phyloP scores from a whole-genome alignment of 2,888 invertebrate genomes.

The Dasysyrphus tricinctus region DNA sequence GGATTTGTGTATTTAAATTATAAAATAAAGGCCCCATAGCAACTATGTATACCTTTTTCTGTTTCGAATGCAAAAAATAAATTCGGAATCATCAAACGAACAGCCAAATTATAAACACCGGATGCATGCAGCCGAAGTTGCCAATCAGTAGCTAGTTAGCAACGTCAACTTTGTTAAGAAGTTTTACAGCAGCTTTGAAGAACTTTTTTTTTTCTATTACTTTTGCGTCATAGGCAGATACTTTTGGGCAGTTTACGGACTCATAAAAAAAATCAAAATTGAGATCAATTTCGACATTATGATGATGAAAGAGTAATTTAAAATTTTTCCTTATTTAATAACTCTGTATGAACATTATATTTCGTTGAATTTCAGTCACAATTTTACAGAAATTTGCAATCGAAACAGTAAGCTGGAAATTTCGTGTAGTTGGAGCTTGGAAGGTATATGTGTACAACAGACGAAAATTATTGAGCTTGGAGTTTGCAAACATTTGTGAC shows the following conservation, averaged over 20 bases:
- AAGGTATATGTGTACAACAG: no score
- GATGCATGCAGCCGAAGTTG: slow-evolving; percentile 40
- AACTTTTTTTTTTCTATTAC: slow-evolving; percentile 3
- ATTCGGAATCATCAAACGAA: slow-evolving; percentile 26
- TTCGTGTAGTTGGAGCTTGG: no score
- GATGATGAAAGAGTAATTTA: not conserved
- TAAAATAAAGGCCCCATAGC: slow-evolving; percentile 41
- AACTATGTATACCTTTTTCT: no score
- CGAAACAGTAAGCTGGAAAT: no score
- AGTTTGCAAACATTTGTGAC: no score
- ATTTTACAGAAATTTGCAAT: no score
- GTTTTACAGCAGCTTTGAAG: slow-evolving; percentile 13
- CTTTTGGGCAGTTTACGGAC: not conserved
- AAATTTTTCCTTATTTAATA: no score
- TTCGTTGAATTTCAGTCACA: no score
- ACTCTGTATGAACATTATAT: no score
- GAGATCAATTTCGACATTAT: not conserved
- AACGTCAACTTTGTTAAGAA: slow-evolving; percentile 38
- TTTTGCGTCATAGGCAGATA: not conserved
- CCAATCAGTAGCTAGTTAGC: slow-evolving; percentile 58
- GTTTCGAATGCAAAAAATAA: not conserved
- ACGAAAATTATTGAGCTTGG: no score
- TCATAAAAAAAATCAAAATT: not conserved
- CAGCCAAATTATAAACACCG: slow-evolving; percentile 53
- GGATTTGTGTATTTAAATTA: slow-evolving; percentile 68